Evolutionary conservation across 2,113 vertebrate species (phyloP).

Genomic region (Nibea albiflora): DNA sequence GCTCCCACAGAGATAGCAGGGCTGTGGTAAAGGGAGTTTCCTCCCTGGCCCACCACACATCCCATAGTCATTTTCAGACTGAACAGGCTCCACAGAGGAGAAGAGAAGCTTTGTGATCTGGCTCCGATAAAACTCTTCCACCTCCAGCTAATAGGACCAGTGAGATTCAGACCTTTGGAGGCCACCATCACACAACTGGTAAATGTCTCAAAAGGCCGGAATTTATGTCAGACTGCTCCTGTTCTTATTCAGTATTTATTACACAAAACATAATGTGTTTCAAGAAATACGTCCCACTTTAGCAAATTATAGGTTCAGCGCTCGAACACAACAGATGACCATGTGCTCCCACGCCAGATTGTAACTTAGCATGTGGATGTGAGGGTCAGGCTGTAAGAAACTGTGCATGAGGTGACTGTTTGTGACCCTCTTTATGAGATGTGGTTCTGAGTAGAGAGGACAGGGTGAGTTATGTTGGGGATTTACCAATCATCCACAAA

Average conservation of each 20-base stretch:
- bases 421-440: slow-evolving; percentile 15
- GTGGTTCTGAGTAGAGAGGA: slow-evolving; percentile 5
- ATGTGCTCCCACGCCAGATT: background rate
- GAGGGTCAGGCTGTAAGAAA: background rate
- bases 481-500: slow-evolving; percentile 51
- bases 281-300: background rate
- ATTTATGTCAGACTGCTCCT: background rate
- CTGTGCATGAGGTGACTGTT: background rate
- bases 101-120: slow-evolving; percentile 44
- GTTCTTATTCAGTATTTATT: background rate
- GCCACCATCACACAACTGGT: background rate
- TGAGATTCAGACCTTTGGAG: background rate
- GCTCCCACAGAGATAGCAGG: slow-evolving; percentile 79
- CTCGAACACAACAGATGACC: background rate
- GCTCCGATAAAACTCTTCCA: slow-evolving; percentile 44
- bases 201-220: background rate
- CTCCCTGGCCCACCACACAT: slow-evolving; percentile 68
- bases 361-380: background rate
- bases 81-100: slow-evolving; percentile 32
- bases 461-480: slow-evolving; percentile 49
- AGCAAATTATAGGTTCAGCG: background rate
- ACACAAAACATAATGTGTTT: background rate
- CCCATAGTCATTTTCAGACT: slow-evolving; percentile 61
- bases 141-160: slow-evolving; percentile 21
- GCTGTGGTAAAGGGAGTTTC: slow-evolving; percentile 75